phyloP scores from a whole-genome alignment of 2,113 vertebrate species.

The Dipodomys merriami region DNA sequence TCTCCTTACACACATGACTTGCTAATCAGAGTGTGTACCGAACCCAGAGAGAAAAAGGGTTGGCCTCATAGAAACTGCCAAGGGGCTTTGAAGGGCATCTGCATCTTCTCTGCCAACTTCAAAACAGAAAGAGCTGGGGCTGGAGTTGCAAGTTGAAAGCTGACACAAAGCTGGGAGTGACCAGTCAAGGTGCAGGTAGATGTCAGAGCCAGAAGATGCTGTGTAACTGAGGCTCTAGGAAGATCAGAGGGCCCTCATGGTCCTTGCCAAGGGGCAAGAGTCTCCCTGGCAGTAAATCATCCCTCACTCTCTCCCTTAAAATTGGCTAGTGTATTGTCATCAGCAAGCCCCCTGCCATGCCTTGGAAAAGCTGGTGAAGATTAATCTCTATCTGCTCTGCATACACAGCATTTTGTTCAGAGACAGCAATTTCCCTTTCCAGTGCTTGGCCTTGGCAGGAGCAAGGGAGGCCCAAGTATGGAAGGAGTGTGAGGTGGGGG shows the following conservation, averaged over 20 bases:
- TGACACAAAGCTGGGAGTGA: slow-evolving; percentile 43
- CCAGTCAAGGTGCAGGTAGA: slow-evolving; percentile 57
- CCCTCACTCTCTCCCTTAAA: slow-evolving; percentile 23
- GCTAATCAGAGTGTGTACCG: slow-evolving; percentile 88
- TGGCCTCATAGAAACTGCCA: slow-evolving; percentile 67
- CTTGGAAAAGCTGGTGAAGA: slow-evolving; percentile 77
- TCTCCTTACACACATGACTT: slow-evolving; percentile 92
- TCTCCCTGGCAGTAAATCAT: slow-evolving; percentile 68
- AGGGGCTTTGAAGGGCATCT: slow-evolving; percentile 6
- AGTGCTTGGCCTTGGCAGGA: slow-evolving; percentile 73
- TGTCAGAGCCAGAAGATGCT: slow-evolving; percentile 55
- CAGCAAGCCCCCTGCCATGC: slow-evolving; percentile 67
- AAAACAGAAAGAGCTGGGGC: slow-evolving; percentile 12
- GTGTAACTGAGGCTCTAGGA: slow-evolving; percentile 56
- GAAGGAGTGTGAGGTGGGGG: background rate
- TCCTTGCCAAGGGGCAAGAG: slow-evolving; percentile 63
- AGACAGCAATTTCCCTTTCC: slow-evolving; percentile 79
- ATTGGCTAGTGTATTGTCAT: slow-evolving; percentile 69
- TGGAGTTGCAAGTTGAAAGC: slow-evolving; percentile 13
- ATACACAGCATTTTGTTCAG: slow-evolving; percentile 79
- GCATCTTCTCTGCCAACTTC: slow-evolving; percentile 49
- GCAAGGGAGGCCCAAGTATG: background rate
- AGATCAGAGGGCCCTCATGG: slow-evolving; percentile 65
- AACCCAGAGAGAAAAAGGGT: slow-evolving; percentile 86
- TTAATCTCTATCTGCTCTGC: slow-evolving; percentile 80